phyloP scores from a whole-genome alignment of 2,888 invertebrate species.

The Hirtodrosophila cameraria region DNA sequence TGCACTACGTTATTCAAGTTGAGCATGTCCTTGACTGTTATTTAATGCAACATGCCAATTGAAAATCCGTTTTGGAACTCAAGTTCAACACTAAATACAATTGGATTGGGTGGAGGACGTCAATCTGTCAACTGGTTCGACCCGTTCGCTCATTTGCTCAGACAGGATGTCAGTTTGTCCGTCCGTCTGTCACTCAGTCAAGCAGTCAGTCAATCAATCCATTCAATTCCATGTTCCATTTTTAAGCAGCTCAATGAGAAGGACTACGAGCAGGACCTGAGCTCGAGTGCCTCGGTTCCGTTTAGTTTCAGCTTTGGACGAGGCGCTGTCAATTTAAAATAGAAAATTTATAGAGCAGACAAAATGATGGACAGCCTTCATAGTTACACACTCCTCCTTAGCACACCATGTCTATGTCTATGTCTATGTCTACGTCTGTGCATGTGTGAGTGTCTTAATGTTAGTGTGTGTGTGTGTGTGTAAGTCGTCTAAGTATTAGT shows the following conservation, averaged over 20 bases:
- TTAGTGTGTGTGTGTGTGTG: constrained; percentile 10
- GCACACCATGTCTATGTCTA: constrained; percentile 37
- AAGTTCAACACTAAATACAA: constrained; percentile 57
- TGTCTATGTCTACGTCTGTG: constrained; percentile 36
- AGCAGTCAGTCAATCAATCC: constrained; percentile 56
- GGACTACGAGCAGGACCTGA: constrained; percentile 53
- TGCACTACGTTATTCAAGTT: constrained; percentile 33
- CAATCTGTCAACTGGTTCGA: constrained; percentile 74
- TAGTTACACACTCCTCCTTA: constrained; percentile 54
- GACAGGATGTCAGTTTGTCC: constrained; percentile 73
- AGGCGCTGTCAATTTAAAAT: constrained; percentile 83
- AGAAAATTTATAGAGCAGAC: constrained; percentile 83
- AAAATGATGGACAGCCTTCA: constrained; percentile 83
- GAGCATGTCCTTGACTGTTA: constrained; percentile 69
- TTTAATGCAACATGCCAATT: constrained; percentile 78
- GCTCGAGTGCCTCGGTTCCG: constrained; percentile 70
- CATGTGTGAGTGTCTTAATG: constrained; percentile 32
- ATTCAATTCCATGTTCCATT: constrained; percentile 47
- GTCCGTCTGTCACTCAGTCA: constrained; percentile 14
- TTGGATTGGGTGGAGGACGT: constrained; percentile 52
- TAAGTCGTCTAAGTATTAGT: no score
- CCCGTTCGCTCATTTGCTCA: constrained; percentile 78
- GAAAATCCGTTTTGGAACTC: constrained; percentile 53
- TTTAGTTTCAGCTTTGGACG: constrained; percentile 80
- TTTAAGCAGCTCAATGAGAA: constrained; percentile 17